Base-by-base conservation (phyloP, 2,888 invertebrate genomes). In the Chrysolina americana region DNA sequence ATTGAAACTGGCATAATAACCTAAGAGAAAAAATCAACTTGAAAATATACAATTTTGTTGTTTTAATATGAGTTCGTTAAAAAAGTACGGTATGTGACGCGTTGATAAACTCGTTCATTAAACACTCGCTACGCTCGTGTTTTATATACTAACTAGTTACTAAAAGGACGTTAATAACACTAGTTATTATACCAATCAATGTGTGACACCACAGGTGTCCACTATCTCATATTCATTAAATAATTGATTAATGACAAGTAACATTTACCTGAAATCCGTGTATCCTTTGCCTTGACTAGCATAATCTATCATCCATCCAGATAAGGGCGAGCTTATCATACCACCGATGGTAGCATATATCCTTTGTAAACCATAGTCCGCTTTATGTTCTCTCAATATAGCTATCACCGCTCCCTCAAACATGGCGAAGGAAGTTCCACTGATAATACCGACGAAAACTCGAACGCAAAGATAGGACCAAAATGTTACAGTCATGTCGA, bases 331-430 rank as follows among this genome's bases (percentile, higher is more conserved):
- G n/a, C 93, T 93, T 81, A 94, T 93, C 92, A 94, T 94, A 36
- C 93, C 94, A 0, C 94, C 94, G 76, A 94, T 90, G 75, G 92
- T 93, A 48, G 94, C 94, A 84, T 94, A 94, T 72, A 94, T 92
- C 73, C 94, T 89, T 87, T 94, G 94, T 77, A 94, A 87, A 0
- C 94, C 95, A 82, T 94, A 94, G 88, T 94, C 94, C 0, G 94
- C 94, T 80, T 92, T 91, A 83, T 94, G 93, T 81, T 94, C 93
- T 73, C 94, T 88, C 73, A 94, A 88, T 81, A 94, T 93, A 6
- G 94, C 93, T 74, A 95, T 93, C 2, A 94, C 94, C 0, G 94
- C 95, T 1, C 94, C 94, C 87, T 94, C 94, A 84, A 94, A 94
- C 93, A 95, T 94, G 36, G 94, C 94, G 85, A 93, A 94, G 0